Evolutionary conservation across 2,797 vertebrate species (phyloP).

Genomic region (Babyrousa celebensis): DNA sequence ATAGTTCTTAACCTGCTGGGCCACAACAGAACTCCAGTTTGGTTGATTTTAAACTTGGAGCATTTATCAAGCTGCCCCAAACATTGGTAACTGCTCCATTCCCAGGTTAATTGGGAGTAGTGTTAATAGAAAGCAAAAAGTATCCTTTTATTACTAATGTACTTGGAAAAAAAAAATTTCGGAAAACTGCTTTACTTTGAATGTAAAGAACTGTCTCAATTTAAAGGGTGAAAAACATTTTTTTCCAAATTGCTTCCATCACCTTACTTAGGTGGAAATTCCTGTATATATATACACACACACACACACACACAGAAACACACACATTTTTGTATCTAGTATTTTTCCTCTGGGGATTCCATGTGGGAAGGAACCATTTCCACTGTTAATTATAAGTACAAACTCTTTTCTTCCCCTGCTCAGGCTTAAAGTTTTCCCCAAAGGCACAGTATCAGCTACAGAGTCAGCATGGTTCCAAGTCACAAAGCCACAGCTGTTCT

Average conservation of each 20-base stretch:
- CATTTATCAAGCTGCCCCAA: slow-evolving; percentile 36
- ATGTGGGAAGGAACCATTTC: neutral
- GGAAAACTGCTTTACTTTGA: slow-evolving; percentile 36
- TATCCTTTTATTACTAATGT: slow-evolving; percentile 59
- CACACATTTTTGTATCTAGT: neutral
- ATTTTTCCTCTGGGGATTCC: neutral
- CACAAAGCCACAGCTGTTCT: neutral
- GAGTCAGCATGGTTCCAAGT: neutral
- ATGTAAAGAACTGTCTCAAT: neutral
- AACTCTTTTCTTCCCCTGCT: neutral
- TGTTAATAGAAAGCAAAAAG: neutral
- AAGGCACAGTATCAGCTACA: neutral
- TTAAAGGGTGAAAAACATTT: slow-evolving; percentile 5
- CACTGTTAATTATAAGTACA: slow-evolving; percentile 54
- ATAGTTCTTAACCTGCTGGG: too few relatives aligned
- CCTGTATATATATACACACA: neutral
- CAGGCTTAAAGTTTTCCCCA: slow-evolving; percentile 9
- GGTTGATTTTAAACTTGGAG: neutral
- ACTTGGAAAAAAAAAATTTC: neutral
- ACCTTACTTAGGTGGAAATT: slow-evolving; percentile 20
- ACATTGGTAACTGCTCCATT: neutral
- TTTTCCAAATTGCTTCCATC: slow-evolving; percentile 6
- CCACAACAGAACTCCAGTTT: too few relatives aligned
- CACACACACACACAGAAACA: neutral
- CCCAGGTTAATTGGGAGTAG: slow-evolving; percentile 39